Evolutionary conservation across 2,888 invertebrate species (phyloP), one percentile per base, ranked within the genome.

Genomic region (Scaptomyza tumidula): DNA sequence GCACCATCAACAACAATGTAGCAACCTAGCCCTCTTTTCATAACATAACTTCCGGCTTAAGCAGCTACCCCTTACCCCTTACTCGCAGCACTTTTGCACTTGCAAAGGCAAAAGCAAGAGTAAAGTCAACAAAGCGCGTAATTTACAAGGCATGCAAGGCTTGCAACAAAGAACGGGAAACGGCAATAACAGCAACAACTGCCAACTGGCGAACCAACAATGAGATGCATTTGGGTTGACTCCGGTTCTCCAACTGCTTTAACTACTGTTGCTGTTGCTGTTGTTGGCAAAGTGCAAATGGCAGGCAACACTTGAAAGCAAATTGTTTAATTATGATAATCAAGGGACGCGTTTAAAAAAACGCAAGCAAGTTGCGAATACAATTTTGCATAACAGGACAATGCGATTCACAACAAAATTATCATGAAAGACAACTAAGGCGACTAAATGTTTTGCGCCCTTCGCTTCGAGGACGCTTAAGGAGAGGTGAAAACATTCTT

Each of bases 261-360:
- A 0, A 2, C 6, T 19, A 10, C 43, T 58, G 53, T 43, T 52
- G 61, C 58, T 63, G 55, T 69, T 58, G 53, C 43, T 52, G 61
- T 56, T 63, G 55, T 69, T 49, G 33, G 68, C 80, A 86, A 49
- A 50, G 50, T 50, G 86, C 75, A 78, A 80, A 73, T 80, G 78
- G 65, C 71, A 63, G 71, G 65, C 77, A 73, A 61, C 85, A 84
- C 81, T 86, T 84, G 70, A 83, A 72, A 71, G 65, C 68, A 80
- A 83, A 83, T 83, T 83, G 84, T 81, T 86, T 84, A 84, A 84
- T 84, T 84, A 84, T 84, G 81, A 81, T 84, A 84, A 84, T 84
- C 84, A 78, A 64, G 69, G 70, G 59, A 65, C 49, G 50, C 5
- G 24, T 4, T 24, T 24, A 24, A 24, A 24, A 19, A 19, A 19